Conservation (phyloP, 2,113 vertebrate genomes). For the Aptenodytes forsteri region DNA sequence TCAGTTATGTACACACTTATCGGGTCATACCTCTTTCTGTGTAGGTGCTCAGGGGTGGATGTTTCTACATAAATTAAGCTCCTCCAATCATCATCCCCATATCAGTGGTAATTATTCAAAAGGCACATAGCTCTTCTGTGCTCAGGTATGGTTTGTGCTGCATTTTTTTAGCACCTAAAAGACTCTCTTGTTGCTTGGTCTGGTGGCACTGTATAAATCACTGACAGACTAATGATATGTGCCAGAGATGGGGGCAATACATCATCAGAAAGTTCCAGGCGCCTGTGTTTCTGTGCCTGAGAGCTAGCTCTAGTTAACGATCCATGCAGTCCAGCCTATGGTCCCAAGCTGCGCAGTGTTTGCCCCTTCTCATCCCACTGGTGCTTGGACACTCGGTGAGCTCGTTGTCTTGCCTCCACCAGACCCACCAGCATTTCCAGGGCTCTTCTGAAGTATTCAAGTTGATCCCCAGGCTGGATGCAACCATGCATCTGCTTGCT, state of each 20-base stretch:
- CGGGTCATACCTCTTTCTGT: background rate
- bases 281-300: background rate
- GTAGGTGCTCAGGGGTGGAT: background rate
- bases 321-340: fast-evolving
- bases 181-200: background rate
- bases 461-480: background rate
- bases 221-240: background rate
- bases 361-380: no score
- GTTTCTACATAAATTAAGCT: background rate
- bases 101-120: background rate
- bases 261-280: background rate
- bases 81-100: background rate
- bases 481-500: background rate
- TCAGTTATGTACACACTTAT: background rate
- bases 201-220: background rate
- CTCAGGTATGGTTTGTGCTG: background rate
- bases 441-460: background rate
- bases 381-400: background rate
- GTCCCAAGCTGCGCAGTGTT: background rate
- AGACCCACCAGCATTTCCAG: background rate
- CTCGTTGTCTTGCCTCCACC: background rate
- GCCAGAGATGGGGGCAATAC: background rate
- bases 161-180: background rate
- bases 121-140: background rate
- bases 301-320: background rate